Percentiles rank a stretch among this genome's conserved stretches.
These are phyloP conservation scores for Corynorhinus townsendii DNA, from an alignment of 2,113 vertebrate genomes.

Conservation along the genomic window DNA sequence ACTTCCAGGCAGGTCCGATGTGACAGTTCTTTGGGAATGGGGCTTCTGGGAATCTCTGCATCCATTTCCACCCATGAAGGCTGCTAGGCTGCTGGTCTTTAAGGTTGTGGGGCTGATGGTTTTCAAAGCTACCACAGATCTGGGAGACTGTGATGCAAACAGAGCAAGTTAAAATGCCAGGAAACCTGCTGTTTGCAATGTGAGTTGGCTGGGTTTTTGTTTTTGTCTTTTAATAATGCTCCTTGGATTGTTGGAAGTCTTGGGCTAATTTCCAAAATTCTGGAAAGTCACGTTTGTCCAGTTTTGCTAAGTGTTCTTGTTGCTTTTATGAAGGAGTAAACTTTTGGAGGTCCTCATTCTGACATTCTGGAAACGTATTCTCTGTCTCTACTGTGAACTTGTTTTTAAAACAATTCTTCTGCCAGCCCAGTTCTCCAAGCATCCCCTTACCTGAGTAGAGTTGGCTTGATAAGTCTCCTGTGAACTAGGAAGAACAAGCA, in stretches of 20 bases:
- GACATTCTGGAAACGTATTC: neutral
- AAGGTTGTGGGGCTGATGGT: neutral
- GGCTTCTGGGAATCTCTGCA: neutral
- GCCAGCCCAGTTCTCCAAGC: neutral
- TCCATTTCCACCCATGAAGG: neutral
- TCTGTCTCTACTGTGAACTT: neutral
- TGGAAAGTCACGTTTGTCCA: neutral
- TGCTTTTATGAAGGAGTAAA: neutral
- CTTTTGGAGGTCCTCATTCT: neutral
- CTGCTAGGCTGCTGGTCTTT: neutral
- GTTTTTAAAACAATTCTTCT: neutral
- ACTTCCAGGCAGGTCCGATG: neutral
- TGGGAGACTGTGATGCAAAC: neutral
- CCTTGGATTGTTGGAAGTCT: neutral
- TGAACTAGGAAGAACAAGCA: neutral
- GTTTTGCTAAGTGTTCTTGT: neutral
- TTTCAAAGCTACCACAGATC: neutral
- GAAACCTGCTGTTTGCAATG: neutral
- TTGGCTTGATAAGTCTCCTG: neutral
- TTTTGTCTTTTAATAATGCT: neutral
- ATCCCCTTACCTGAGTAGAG: neutral
- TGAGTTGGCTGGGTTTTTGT: neutral
- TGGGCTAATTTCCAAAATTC: neutral
- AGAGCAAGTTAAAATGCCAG: neutral
- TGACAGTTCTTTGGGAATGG: neutral